Evolutionary conservation across 2,888 invertebrate genomes (phyloP).

Genomic region (Sisyra terminalis): DNA sequence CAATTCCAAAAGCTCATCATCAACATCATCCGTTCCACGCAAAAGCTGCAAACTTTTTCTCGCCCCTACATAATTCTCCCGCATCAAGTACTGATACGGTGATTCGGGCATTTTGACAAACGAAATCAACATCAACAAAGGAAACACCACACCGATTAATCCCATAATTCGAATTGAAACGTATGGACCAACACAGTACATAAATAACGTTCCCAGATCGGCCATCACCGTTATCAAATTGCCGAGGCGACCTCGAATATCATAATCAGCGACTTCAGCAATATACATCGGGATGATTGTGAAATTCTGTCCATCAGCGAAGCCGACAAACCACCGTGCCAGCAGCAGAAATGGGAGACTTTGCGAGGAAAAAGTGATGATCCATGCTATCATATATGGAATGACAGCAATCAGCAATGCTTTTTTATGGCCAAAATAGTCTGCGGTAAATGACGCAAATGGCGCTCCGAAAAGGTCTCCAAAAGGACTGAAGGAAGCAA

Average conservation of each 20-base stretch:
- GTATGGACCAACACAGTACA: slow-evolving; percentile 42
- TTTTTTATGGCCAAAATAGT: slow-evolving; percentile 4
- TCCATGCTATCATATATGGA: slow-evolving; percentile 6
- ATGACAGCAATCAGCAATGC: slow-evolving; percentile 2
- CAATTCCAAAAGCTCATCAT: slow-evolving; percentile 29
- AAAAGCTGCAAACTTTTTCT: slow-evolving; percentile 35
- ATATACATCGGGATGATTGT: slow-evolving; percentile 36
- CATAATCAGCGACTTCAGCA: slow-evolving; percentile 38
- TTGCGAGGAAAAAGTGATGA: slow-evolving; percentile 4
- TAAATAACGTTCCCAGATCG: slow-evolving; percentile 39
- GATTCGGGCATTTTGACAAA: slow-evolving; percentile 52
- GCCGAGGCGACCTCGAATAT: slow-evolving; percentile 39
- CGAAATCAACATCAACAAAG: slow-evolving; percentile 35
- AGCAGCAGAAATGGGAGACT: slow-evolving; percentile 1
- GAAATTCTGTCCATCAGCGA: slow-evolving; percentile 29
- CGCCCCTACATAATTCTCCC: slow-evolving; percentile 28
- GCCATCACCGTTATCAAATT: slow-evolving; percentile 38
- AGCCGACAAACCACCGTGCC: slow-evolving; percentile 32
- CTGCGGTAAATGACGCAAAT: slow-evolving; percentile 6
- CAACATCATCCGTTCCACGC: slow-evolving; percentile 31
- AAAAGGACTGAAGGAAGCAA: slow-evolving; percentile 6
- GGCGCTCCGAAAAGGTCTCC: slow-evolving; percentile 8
- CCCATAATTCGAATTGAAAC: slow-evolving; percentile 36
- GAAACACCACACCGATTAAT: slow-evolving; percentile 37
- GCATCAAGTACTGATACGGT: slow-evolving; percentile 31